Evolutionary conservation across 2,888 invertebrate genomes (phyloP).

Genomic region (Syrista parreyssii): DNA sequence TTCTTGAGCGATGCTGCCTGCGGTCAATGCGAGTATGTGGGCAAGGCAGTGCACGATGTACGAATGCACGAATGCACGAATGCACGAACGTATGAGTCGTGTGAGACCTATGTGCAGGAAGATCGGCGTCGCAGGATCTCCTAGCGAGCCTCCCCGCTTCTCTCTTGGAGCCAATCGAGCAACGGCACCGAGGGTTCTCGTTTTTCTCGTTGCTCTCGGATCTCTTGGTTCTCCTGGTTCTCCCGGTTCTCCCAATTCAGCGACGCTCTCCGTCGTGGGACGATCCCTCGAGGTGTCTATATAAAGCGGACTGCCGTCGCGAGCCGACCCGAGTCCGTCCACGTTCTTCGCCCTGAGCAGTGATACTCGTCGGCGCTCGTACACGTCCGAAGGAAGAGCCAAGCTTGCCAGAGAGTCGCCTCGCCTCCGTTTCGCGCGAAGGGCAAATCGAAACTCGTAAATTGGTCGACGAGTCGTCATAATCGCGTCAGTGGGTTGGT

Average conservation of each 20-base stretch:
- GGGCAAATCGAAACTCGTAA: too few species aligned
- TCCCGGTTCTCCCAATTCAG: constrained; percentile 11
- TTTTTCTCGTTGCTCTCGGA: constrained; percentile 3
- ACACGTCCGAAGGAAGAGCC: too few species aligned
- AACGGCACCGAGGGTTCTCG: background rate
- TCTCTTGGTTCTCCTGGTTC: constrained; percentile 18
- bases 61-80: too few species aligned
- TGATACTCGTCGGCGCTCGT: too few species aligned
- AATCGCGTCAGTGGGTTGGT: too few species aligned
- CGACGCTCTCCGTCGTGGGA: constrained; percentile 47
- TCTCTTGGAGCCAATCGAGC: constrained; percentile 8
- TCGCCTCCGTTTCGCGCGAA: too few species aligned
- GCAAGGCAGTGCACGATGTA: background rate
- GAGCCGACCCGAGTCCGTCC: background rate
- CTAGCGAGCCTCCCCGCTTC: background rate
- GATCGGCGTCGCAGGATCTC: background rate
- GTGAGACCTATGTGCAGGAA: too few species aligned
- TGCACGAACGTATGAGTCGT: too few species aligned
- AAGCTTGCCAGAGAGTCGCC: too few species aligned
- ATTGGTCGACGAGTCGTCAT: too few species aligned
- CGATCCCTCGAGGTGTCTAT: constrained; percentile 30
- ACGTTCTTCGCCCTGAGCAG: too few species aligned
- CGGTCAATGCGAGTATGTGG: background rate
- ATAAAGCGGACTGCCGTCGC: background rate
- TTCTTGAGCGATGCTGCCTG: constrained; percentile 9